A percentile compares a stretch with the other conserved stretches of the same genome.
Evolutionary conservation across 2,888 invertebrate genomes (phyloP).

Genomic region (Sericinus montela): DNA sequence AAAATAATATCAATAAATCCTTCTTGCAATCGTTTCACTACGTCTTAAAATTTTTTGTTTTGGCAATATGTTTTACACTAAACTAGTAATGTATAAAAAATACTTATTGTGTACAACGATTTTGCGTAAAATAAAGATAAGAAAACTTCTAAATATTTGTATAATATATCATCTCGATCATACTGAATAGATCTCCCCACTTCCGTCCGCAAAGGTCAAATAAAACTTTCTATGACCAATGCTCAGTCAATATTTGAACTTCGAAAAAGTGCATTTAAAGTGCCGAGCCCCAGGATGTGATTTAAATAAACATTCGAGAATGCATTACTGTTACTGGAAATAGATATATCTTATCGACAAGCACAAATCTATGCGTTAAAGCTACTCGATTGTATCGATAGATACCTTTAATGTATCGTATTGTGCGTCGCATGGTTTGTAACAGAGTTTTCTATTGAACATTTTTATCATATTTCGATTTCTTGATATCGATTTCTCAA

Average conservation of each 20-base stretch:
- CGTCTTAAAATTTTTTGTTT: too few species aligned
- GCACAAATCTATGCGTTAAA: conserved; percentile 23
- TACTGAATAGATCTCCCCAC: conserved; percentile 44
- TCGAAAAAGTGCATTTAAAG: neutral
- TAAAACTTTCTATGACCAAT: conserved; percentile 51
- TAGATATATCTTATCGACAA: conserved; percentile 26
- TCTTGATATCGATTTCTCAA: neutral
- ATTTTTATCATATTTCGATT: conserved; percentile 1
- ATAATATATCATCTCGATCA: conserved; percentile 16
- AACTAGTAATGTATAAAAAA: too few species aligned
- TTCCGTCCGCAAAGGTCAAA: conserved; percentile 37
- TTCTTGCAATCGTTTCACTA: too few species aligned
- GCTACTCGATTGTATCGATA: conserved; percentile 23
- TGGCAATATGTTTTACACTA: too few species aligned
- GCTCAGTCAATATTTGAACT: conserved; percentile 46
- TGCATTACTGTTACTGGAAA: conserved; percentile 35
- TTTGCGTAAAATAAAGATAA: too few species aligned
- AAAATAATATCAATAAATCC: too few species aligned
- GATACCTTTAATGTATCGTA: conserved; percentile 23
- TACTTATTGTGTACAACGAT: too few species aligned
- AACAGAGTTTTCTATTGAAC: conserved; percentile 5
- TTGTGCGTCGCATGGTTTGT: conserved; percentile 16
- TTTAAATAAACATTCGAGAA: conserved; percentile 51
- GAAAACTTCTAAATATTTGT: neutral
- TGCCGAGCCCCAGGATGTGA: conserved; percentile 37